Evolutionary conservation across 2,113 vertebrate genomes (phyloP).

Genomic region (Anolis carolinensis): DNA sequence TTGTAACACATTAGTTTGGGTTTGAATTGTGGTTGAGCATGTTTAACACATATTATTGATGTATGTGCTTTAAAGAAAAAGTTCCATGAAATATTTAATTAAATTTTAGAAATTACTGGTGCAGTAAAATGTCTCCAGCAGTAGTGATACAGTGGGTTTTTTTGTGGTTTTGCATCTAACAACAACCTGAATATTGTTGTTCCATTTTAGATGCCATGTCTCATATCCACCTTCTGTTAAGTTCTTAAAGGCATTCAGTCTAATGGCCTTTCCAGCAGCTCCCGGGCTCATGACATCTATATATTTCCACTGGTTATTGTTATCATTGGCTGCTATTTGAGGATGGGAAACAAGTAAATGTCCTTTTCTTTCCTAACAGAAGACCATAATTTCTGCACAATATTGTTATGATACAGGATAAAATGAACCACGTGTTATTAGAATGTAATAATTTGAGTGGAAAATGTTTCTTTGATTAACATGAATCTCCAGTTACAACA

Average conservation of each 20-base stretch:
- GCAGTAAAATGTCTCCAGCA: not conserved
- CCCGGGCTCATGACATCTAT: no score
- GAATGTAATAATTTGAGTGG: not conserved
- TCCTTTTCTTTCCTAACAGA: not conserved
- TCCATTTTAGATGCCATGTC: not conserved
- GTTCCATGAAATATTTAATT: not conserved
- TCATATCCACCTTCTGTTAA: not conserved
- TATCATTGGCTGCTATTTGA: not conserved
- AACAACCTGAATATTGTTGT: not conserved
- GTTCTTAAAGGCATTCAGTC: not conserved
- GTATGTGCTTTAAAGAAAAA: not conserved
- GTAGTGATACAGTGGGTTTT: not conserved
- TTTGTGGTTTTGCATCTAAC: not conserved
- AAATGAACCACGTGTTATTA: not conserved
- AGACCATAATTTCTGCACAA: not conserved
- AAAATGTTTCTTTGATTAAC: not conserved
- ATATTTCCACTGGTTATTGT: not conserved
- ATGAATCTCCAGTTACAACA: not conserved
- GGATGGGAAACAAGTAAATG: not conserved
- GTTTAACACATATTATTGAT: constrained; percentile 2
- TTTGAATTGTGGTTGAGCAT: not conserved
- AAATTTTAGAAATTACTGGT: not conserved
- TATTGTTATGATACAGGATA: not conserved
- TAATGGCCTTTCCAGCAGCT: not conserved
- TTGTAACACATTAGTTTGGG: not conserved